These are phyloP conservation scores for Apus apus DNA, from an alignment of 2,113 vertebrate genomes.

Conservation along the genomic window DNA sequence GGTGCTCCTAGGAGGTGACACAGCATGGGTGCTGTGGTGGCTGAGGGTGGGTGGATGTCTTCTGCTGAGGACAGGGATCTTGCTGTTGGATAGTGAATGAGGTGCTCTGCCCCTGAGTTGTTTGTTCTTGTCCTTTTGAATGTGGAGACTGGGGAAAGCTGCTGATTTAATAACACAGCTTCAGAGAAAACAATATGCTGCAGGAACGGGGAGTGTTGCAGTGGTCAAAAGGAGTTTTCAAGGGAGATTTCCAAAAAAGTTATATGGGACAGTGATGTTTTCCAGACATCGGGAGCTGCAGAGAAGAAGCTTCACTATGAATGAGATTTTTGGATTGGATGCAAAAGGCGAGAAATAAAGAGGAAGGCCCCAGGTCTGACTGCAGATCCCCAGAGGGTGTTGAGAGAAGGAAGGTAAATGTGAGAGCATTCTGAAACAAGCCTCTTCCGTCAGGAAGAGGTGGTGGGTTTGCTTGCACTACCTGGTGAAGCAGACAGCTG, in stretches of 20 bases:
- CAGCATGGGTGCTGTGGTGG: not conserved
- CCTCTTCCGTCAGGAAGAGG: not conserved
- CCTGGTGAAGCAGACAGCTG: not conserved
- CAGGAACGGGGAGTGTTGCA: rapidly evolving
- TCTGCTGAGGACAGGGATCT: not conserved
- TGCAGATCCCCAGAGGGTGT: not conserved
- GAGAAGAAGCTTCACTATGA: not conserved
- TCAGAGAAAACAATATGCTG: not conserved
- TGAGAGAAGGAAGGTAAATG: not conserved
- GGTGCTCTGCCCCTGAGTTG: rapidly evolving
- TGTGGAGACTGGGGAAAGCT: not conserved
- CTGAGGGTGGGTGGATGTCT: not conserved
- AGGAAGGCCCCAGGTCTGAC: not conserved
- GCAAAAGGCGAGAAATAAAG: not conserved
- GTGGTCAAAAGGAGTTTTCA: not conserved
- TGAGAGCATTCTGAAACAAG: not conserved
- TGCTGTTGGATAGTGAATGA: not conserved
- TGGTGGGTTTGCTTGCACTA: not conserved
- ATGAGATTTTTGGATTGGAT: not conserved
- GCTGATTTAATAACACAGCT: not conserved
- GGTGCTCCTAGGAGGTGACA: rapidly evolving
- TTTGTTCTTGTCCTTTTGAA: not conserved
- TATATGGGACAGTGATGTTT: not conserved
- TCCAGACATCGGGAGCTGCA: not conserved
- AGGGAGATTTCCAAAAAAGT: not conserved